Percentiles rank a stretch among this genome's conserved stretches.
phyloP scores from a whole-genome alignment of 1,140 invertebrate species.

The Anastrepha ludens region DNA sequence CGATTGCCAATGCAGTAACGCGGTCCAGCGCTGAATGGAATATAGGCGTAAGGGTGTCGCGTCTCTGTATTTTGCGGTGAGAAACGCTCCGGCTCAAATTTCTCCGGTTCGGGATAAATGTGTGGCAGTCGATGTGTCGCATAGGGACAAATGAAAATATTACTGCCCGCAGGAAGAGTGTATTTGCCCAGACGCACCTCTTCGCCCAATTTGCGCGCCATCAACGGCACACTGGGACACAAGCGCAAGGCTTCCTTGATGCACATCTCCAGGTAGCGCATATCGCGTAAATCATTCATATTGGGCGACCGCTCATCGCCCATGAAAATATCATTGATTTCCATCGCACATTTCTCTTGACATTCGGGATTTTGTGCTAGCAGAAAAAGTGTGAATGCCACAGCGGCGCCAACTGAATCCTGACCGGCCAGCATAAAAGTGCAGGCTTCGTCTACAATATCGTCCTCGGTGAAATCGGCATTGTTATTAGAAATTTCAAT shows the following conservation, averaged over 20 bases:
- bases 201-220: constrained; percentile 77
- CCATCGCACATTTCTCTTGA: constrained; percentile 79
- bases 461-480: constrained; percentile 79
- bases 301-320: constrained; percentile 74
- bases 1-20: constrained; percentile 78
- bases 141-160: constrained; percentile 76
- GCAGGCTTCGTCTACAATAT: constrained; percentile 83
- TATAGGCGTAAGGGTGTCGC: constrained; percentile 79
- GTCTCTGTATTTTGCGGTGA: constrained; percentile 76
- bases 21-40: constrained; percentile 83
- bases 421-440: constrained; percentile 88
- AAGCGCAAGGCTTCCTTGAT: constrained; percentile 81
- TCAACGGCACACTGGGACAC: constrained; percentile 82
- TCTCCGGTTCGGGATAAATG: constrained; percentile 82
- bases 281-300: constrained; percentile 77
- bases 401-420: constrained; percentile 82
- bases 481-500: constrained; percentile 78
- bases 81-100: constrained; percentile 85
- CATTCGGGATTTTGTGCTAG: constrained; percentile 78
- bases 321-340: constrained; percentile 79
- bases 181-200: constrained; percentile 76
- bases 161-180: constrained; percentile 72
- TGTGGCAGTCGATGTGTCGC: constrained; percentile 81
- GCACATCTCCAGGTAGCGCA: constrained; percentile 81
- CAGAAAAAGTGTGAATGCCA: constrained; percentile 78